Percentiles rank a stretch among this genome's conserved stretches.
phyloP scores from a whole-genome alignment of 2,888 invertebrate species.

The Adelphocoris suturalis region DNA sequence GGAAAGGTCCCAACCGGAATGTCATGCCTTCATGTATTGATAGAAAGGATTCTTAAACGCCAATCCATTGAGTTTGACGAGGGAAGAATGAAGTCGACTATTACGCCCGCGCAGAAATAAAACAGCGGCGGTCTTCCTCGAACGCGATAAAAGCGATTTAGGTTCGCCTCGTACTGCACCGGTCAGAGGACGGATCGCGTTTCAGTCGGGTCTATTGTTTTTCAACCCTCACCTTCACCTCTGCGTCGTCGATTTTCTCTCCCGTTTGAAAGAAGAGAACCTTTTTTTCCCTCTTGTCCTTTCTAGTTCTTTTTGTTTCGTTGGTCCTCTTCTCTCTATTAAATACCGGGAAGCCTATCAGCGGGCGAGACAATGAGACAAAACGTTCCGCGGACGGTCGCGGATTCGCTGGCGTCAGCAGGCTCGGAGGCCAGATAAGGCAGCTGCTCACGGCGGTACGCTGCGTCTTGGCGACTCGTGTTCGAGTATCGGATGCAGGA shows the following conservation, averaged over 20 bases:
- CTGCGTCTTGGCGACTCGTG: no score
- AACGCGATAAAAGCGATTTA: background rate
- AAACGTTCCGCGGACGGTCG: background rate
- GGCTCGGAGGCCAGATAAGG: no score
- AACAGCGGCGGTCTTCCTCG: background rate
- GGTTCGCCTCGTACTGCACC: background rate
- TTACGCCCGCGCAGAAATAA: background rate
- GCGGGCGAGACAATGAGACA: slow-evolving; percentile 3
- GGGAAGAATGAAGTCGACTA: no score
- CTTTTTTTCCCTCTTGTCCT: background rate
- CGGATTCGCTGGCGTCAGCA: no score
- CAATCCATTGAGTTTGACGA: no score
- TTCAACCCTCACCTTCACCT: background rate
- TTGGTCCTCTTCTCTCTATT: background rate
- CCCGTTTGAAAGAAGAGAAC: slow-evolving; percentile 5
- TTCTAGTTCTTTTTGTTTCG: background rate
- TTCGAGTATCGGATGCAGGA: slow-evolving; percentile 11
- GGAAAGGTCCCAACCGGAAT: no score
- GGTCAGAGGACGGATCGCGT: background rate
- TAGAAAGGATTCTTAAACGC: no score
- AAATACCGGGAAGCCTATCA: slow-evolving; percentile 32
- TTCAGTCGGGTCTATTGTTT: background rate
- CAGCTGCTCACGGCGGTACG: no score
- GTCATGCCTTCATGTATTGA: no score
- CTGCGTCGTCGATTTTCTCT: background rate